Base-by-base conservation (phyloP, 2,888 invertebrate genomes). In the Xestia sexstrigata region DNA sequence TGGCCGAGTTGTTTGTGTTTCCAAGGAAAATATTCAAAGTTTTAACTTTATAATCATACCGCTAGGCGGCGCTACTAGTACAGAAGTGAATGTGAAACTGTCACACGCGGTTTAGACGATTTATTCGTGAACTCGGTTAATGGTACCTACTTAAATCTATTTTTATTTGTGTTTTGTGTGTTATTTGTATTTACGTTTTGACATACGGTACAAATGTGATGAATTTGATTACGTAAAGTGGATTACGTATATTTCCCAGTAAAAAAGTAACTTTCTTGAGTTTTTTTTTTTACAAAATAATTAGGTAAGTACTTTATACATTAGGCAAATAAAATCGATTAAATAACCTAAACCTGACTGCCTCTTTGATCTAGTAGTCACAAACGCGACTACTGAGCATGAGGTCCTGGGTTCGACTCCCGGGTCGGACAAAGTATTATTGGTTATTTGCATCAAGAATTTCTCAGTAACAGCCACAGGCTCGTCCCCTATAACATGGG, bases 61-160 rank as follows among this genome's bases (percentile, higher is more conserved):
- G 42, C 52, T 79, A 73, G 84, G 45, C 23, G 52, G 80, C 84
- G 66, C 70, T 13, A 70, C 68, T 35, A 23, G 60, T 62, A 26
- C 4, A 30, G 26, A 42, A 49, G 42, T 68, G n/a, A 70, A 76
- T 55, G 67, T 63, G 1, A 47, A 52, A 67, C 23, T 81, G 69
- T 60, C 49, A 42, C 30, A 15, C 13, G 1, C n/a, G 7, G 30
- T 62, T 35, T 5, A 30, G 26, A 67, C 49, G 39, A 70, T 2
- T 67, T 70, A 58, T 60, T 66, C 5, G n/a, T 13, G 1, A 60
- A 60, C 11, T 49, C 17, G 0, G 15, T 1, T 42, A 55, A 42
- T 65, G n/a, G 2, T 62, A 2, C 35, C 3, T 35, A 62, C 35
- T 35, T 35, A 62, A 30, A 73, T 52, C 0, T 72, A 62, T 23